Conservation (phyloP, 2,113 vertebrate genomes). For the Hippolais icterina region DNA sequence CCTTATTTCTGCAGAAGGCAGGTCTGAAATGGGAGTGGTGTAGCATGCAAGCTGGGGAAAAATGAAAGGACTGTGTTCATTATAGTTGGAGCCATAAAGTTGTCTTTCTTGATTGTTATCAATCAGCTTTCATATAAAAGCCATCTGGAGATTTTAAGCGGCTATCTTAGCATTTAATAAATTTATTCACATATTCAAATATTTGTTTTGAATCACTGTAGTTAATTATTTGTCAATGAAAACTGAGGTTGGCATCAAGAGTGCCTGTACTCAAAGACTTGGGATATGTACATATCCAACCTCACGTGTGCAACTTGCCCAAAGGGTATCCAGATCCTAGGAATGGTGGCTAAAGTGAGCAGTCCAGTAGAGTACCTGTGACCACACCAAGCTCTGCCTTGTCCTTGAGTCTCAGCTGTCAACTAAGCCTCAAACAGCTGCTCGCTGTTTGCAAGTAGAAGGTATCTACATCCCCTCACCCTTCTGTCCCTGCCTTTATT, state of each 20-base stretch:
- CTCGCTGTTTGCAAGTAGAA: neutral
- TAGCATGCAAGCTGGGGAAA: neutral
- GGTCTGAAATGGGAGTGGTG: neutral
- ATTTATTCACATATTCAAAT: neutral
- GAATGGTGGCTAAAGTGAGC: neutral
- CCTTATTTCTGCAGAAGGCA: neutral
- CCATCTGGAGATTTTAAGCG: neutral
- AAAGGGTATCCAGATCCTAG: neutral
- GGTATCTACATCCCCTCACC: rapidly evolving
- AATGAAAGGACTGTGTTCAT: neutral
- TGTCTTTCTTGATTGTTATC: neutral
- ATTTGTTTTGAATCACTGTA: neutral
- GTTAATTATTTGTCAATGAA: neutral
- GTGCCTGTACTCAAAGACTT: neutral
- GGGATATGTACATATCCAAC: neutral
- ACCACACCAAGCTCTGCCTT: too few species aligned
- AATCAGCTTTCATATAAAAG: neutral
- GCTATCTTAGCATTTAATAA: neutral
- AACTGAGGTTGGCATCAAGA: neutral
- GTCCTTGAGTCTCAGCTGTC: neutral
- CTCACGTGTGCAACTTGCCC: rapidly evolving
- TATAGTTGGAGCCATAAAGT: neutral
- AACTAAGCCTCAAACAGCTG: neutral
- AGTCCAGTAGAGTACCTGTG: too few species aligned
- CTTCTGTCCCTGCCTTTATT: neutral